These are phyloP conservation scores for Zygogramma bicolorata DNA, from an alignment of 2,888 invertebrate genomes.

Conservation along the genomic window DNA sequence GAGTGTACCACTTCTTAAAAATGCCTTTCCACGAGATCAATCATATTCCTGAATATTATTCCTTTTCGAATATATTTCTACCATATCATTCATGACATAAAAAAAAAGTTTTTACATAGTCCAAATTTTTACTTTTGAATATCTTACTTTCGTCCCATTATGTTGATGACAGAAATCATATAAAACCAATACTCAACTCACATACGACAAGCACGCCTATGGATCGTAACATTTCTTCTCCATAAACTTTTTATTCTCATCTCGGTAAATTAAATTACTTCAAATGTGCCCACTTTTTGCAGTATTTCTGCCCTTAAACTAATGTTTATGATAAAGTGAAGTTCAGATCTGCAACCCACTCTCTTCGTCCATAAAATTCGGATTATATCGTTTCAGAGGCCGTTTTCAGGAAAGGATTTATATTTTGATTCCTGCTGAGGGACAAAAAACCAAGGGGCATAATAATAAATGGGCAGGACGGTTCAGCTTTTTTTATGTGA, in stretches of 20 bases:
- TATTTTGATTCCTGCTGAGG: background rate
- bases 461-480: background rate
- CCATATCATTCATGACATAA: no score
- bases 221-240: slow-evolving; percentile 12
- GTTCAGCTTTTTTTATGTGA: background rate
- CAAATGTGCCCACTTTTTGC: slow-evolving; percentile 22
- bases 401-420: background rate
- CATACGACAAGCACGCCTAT: slow-evolving; percentile 8
- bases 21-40: no score
- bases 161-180: no score
- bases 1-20: no score
- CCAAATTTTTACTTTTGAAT: no score
- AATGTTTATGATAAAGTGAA: slow-evolving; percentile 27
- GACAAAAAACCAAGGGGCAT: background rate
- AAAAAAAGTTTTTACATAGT: no score
- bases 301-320: slow-evolving; percentile 8
- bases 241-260: slow-evolving; percentile 20
- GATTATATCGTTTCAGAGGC: slow-evolving; percentile 1
- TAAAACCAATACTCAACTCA: no score
- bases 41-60: no score
- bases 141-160: no score
- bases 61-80: no score
- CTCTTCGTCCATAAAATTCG: background rate
- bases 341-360: slow-evolving; percentile 6
- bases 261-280: slow-evolving; percentile 24